phyloP scores from a whole-genome alignment of 2,797 vertebrate genomes.

The Microchirus variegatus region DNA sequence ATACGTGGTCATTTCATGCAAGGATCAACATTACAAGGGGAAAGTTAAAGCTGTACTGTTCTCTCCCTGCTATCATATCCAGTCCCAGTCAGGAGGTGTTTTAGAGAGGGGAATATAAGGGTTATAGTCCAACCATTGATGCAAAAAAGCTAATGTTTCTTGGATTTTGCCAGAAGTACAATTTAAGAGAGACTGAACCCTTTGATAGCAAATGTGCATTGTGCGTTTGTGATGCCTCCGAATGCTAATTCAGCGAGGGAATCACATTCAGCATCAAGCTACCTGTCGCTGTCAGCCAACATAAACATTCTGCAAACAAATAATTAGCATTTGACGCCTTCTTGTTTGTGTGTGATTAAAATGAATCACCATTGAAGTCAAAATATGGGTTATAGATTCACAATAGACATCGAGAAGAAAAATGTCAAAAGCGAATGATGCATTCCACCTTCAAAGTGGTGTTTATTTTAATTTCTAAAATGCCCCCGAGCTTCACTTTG shows the following conservation, averaged over 20 bases:
- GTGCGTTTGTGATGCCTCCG: conserved; percentile 42
- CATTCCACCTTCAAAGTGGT: conserved; percentile 28
- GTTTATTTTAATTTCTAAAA: conserved; percentile 42
- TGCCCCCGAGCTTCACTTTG: conserved; percentile 48
- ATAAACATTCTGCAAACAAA: conserved; percentile 46
- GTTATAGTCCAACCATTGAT: conserved; percentile 70
- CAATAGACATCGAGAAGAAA: conserved; percentile 27
- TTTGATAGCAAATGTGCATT: conserved; percentile 53
- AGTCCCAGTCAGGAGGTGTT: conserved; percentile 63
- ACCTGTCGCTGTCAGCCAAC: conserved; percentile 36
- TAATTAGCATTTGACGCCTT: conserved; percentile 32
- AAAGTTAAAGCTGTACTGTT: conserved; percentile 56
- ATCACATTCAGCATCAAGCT: conserved; percentile 43
- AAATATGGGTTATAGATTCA: conserved; percentile 24
- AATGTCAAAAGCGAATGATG: conserved; percentile 25
- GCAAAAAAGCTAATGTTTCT: conserved; percentile 67
- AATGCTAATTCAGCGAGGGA: conserved; percentile 38
- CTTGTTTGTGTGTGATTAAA: conserved; percentile 12
- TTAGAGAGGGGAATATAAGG: conserved; percentile 56
- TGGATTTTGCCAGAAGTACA: conserved; percentile 61
- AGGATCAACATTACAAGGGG: conserved; percentile 59
- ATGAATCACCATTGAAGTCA: conserved; percentile 48
- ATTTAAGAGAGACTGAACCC: conserved; percentile 53
- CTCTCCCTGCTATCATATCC: conserved; percentile 60
- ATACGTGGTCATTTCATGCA: conserved; percentile 3